Conservation (phyloP, 2,888 invertebrate genomes). For the Dysmachus trigonus region DNA sequence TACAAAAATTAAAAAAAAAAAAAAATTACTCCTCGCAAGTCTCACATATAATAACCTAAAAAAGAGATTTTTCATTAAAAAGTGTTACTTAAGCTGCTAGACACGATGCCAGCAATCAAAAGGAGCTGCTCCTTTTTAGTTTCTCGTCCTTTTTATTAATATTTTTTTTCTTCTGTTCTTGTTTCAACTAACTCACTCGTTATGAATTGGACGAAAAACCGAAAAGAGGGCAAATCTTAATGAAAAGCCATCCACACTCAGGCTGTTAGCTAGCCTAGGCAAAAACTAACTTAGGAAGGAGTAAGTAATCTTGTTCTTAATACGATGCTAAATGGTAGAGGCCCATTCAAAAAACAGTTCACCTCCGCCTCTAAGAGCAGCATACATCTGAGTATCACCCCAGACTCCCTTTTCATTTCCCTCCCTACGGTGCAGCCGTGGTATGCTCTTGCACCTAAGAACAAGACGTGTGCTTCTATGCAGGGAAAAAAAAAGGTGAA, state of each 20-base stretch:
- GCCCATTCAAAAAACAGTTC: neutral
- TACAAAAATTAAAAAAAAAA: neutral
- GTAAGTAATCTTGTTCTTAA: constrained; percentile 37
- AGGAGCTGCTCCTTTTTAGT: constrained; percentile 32
- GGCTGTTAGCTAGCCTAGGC: neutral
- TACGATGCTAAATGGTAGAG: constrained; percentile 20
- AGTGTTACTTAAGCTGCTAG: constrained; percentile 27
- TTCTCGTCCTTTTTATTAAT: neutral
- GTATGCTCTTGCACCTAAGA: constrained; percentile 1
- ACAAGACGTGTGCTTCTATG: neutral
- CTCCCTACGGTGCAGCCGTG: neutral
- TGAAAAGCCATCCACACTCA: constrained; percentile 32
- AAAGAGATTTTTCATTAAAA: constrained; percentile 35
- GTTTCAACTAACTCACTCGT: constrained; percentile 30
- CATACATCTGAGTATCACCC: neutral
- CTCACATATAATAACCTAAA: neutral
- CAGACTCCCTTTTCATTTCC: no score
- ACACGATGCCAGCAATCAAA: constrained; percentile 3
- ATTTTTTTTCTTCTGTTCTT: neutral
- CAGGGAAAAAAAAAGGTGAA: neutral
- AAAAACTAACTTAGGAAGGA: constrained; percentile 24
- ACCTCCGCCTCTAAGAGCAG: neutral
- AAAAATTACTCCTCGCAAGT: neutral
- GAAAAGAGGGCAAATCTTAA: constrained; percentile 40
- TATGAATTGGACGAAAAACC: constrained; percentile 38